Base-by-base conservation (phyloP, 2,797 vertebrate species). In the Caiman crocodilus region DNA sequence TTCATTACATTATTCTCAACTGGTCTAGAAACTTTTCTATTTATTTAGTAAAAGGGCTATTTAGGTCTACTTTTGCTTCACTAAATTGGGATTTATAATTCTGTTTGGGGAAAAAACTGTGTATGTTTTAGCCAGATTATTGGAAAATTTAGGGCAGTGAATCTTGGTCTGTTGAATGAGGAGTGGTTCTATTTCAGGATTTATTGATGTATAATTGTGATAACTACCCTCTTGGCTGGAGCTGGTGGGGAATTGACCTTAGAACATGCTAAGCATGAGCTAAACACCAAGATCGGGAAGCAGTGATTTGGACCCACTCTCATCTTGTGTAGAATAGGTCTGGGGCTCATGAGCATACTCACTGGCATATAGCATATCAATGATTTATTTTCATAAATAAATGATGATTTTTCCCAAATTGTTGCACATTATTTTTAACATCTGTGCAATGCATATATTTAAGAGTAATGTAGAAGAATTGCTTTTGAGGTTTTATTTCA, bases 121-220 rank as follows among this genome's bases (percentile, higher is more conserved):
- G 7, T 35, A 20, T 42, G 69, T 42, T 71, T 6, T 42, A 42
- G 35, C 42, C 42, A 71, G 5, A 71, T 42, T 71, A 21, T 42
- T 71, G 69, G 20, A 42, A 71, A 42, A 23, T 25, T 71, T 71
- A 35, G 32, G 14, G 21, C 21, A 25, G 25, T 71, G 35, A 42
- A 71, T 25, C 13, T 25, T 14, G 23, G 32, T 42, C 30, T 71
- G 18, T 23, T 71, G 69, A 71, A 71, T 21, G 35, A 7, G 23
- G 35, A 71, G 32, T 71, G 4, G 32, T 21, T 71, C 42, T 71
- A 50, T 35, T 23, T 23, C 14, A 42, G 21, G 26, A 73, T 92
- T 93, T 93, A 90, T 85, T 93, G 76, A 84, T 85, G 83, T 91
- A 82, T 92, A 93, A 82, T 76, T 50, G 42, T 50, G 42, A 50